Conservation (phyloP, 2,113 vertebrate genomes). For the Limanda limanda region DNA sequence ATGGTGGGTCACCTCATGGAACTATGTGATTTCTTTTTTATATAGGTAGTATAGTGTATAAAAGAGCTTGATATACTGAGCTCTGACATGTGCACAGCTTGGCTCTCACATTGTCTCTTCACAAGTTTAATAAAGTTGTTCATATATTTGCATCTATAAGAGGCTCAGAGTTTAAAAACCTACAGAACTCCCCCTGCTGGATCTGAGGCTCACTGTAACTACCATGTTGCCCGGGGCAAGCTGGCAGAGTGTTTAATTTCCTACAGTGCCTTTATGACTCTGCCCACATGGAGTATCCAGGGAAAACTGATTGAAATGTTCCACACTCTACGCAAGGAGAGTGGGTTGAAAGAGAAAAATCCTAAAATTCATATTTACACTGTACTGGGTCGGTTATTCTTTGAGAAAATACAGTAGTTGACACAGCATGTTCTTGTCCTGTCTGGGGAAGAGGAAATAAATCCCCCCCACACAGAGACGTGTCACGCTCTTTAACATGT, state of each 20-base stretch:
- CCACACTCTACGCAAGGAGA: constrained; percentile 20
- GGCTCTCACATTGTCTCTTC: neutral
- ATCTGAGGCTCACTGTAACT: constrained; percentile 24
- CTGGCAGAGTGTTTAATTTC: constrained; percentile 36
- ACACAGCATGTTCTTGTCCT: neutral
- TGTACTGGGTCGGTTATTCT: constrained; percentile 25
- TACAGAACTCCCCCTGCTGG: constrained; percentile 21
- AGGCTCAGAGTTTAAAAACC: constrained; percentile 24
- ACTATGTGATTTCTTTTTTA: neutral
- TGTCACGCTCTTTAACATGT: constrained; percentile 19
- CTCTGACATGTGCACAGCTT: neutral
- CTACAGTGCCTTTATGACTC: constrained; percentile 46
- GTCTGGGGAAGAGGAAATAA: constrained; percentile 32
- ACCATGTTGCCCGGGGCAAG: constrained; percentile 23
- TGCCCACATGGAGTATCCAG: constrained; percentile 46
- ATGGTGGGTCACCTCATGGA: no score
- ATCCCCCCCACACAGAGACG: constrained; percentile 11
- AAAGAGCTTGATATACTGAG: neutral
- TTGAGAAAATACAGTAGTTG: constrained; percentile 38
- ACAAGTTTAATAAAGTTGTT: neutral
- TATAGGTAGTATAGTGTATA: neutral
- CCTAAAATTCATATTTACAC: constrained; percentile 59
- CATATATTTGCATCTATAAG: constrained; percentile 46
- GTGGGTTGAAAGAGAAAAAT: constrained; percentile 29
- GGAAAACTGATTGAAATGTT: constrained; percentile 46